Evolutionary conservation across 2,797 vertebrate species (phyloP), one percentile per base, ranked within the genome.

Genomic region (Catostomus latipinnis): DNA sequence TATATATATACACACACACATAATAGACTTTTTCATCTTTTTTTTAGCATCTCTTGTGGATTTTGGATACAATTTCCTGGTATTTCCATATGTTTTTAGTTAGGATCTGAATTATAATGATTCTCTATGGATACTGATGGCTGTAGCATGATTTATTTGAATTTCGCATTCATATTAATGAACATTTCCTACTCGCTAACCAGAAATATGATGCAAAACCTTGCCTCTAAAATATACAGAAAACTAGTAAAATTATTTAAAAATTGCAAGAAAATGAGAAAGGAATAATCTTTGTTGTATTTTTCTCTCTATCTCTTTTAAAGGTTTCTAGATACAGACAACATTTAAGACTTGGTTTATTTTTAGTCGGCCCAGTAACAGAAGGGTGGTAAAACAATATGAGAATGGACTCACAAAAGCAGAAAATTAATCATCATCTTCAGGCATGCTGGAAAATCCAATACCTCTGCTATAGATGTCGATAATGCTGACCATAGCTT

Each of bases 401-500:
- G 14, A 73, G 71, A 10, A 34, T 49, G 84, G 87, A 86, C 81
- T 85, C 79, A 81, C 86, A 85, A 84, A 83, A 56, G 77, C 69
- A 81, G 81, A 89, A 87, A 87, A 69, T 78, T 54, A 74, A 81
- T 84, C 81, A 90, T 50, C 57, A 74, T 50, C 46, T 90, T 90
- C 81, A 84, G 82, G 76, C 83, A 82, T 91, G 90, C 90, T 90
- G 92, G 90, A 93, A 92, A 90, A 91, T 90, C 92, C 91, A 84
- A 92, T 92, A 90, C 86, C 83, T 88, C 88, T 86, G 83, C 87
- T 86, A 78, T 63, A 77, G 88, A 89, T 87, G 85, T 92, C 91
- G 88, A 93, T 93, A 92, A 85, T 86, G 84, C 84, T 89, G 89
- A 81, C 73, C 58, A 49, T 91, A 91, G 89, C 89, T 90, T 87